Base-by-base conservation (phyloP, 2,888 invertebrate genomes). In the Sesamia inferens region DNA sequence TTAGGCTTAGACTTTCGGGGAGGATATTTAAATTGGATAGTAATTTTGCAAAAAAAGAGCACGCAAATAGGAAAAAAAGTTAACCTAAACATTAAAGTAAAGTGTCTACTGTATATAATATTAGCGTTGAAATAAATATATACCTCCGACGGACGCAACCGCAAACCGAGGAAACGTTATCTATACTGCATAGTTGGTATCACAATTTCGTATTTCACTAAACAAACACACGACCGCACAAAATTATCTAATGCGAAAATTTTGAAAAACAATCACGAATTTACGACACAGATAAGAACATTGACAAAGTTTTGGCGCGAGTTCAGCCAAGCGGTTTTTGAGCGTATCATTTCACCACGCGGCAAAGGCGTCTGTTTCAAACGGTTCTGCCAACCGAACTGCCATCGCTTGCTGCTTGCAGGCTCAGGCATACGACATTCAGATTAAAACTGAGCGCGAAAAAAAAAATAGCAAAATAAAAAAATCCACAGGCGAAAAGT, bases 91-190 rank as follows among this genome's bases (percentile, higher is more conserved):
- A 51, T 55, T 63, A 54, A 66, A 65, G 42, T 13, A 5, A 65
- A 68, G 13, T 47, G 11, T 1, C 10, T 54, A 44, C 69, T n/a
- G 44, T 72, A 39, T 44, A 67, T 61, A 65, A 73, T 71, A 82
- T 71, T 74, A 70, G 70, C 83, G 86, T 89, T 90, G 88, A 91
- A 91, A 90, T 92, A 86, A 86, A 85, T 81, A 83, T 78, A 69
- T 79, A 89, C 82, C 83, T 83, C 71, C 82, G 89, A 89, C 90
- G 82, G 90, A 90, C 91, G 86, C 90, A 89, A 93, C 94, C 93
- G 88, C 94, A 93, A 91, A 91, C 90, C 91, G 80, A 90, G 90
- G 91, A 92, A 93, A 93, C 90, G 88, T 92, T 92, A 93, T 93
- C 92, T 90, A 84, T 89, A 91, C 92, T 90, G 89, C 91, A 92